These are phyloP conservation scores for Pomatorhinus ruficollis DNA, from an alignment of 2,113 vertebrate genomes.

Conservation along the genomic window DNA sequence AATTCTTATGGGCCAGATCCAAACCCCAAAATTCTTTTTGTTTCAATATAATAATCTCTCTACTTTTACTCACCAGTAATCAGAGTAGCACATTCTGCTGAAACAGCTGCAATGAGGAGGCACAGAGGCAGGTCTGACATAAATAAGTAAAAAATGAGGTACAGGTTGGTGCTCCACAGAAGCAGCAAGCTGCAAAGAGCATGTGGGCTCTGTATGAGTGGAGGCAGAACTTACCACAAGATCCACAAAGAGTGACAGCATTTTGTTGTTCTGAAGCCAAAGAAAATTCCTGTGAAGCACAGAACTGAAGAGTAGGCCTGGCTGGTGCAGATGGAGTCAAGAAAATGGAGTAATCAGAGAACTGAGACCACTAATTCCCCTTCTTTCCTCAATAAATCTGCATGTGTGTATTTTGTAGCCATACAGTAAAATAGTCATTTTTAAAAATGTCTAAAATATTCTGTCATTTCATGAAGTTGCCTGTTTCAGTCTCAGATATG, in stretches of 20 bases:
- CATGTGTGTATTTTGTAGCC: neutral
- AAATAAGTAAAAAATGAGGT: neutral
- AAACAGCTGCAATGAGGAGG: neutral
- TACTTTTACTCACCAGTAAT: neutral
- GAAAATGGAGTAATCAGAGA: neutral
- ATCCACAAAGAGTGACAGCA: neutral
- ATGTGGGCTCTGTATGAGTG: neutral
- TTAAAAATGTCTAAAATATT: neutral
- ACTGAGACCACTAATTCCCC: fast-evolving
- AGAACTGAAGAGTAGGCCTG: neutral
- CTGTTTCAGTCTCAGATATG: neutral
- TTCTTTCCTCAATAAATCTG: neutral
- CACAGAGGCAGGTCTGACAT: neutral
- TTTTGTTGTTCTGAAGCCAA: neutral
- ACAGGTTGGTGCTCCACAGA: neutral
- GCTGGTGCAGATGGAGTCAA: neutral
- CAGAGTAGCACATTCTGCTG: neutral
- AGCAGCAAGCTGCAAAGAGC: neutral
- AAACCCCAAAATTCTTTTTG: neutral
- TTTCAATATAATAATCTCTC: neutral
- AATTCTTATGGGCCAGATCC: neutral
- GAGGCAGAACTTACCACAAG: neutral
- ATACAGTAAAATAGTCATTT: neutral
- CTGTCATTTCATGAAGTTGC: neutral
- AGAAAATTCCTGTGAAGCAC: neutral